Percentiles rank a stretch among this genome's conserved stretches.
phyloP scores from a whole-genome alignment of 2,888 invertebrate genomes.

The Acronicta psi region DNA sequence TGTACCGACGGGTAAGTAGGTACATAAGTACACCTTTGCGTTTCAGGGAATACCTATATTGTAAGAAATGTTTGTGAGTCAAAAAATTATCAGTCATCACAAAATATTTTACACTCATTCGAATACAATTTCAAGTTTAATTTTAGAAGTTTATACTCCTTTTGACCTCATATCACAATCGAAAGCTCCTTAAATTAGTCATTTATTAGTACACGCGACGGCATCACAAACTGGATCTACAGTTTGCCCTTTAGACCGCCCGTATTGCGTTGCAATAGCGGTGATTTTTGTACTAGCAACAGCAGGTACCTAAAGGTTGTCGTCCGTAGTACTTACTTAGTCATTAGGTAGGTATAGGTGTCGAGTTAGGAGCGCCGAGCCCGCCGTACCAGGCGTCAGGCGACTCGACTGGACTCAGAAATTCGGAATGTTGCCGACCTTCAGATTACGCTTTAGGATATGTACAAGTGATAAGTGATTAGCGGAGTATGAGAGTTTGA shows the following conservation, averaged over 20 bases:
- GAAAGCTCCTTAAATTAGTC: slow-evolving; percentile 20
- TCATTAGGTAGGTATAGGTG: slow-evolving; percentile 42
- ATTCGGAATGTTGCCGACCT: slow-evolving; percentile 86
- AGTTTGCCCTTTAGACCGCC: too few species aligned
- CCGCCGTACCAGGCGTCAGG: slow-evolving; percentile 76
- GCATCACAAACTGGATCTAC: too few species aligned
- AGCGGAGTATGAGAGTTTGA: slow-evolving; percentile 32
- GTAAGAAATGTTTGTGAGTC: too few species aligned
- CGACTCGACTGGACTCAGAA: slow-evolving; percentile 74
- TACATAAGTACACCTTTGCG: too few species aligned
- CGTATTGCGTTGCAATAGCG: too few species aligned
- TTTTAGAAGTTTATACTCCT: background rate
- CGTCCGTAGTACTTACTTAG: slow-evolving; percentile 18
- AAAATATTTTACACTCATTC: background rate
- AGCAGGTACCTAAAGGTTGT: too few species aligned
- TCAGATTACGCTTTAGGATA: slow-evolving; percentile 67
- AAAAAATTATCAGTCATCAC: too few species aligned
- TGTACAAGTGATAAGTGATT: slow-evolving; percentile 47
- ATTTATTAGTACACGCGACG: too few species aligned
- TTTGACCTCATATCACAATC: slow-evolving; percentile 10
- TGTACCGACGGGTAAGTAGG: too few species aligned
- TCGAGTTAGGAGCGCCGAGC: slow-evolving; percentile 58
- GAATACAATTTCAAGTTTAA: background rate
- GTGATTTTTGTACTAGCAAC: too few species aligned
- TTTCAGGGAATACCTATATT: too few species aligned